These are phyloP conservation scores for Cyanoliseus patagonus DNA, from an alignment of 2,113 vertebrate genomes.

Conservation along the genomic window DNA sequence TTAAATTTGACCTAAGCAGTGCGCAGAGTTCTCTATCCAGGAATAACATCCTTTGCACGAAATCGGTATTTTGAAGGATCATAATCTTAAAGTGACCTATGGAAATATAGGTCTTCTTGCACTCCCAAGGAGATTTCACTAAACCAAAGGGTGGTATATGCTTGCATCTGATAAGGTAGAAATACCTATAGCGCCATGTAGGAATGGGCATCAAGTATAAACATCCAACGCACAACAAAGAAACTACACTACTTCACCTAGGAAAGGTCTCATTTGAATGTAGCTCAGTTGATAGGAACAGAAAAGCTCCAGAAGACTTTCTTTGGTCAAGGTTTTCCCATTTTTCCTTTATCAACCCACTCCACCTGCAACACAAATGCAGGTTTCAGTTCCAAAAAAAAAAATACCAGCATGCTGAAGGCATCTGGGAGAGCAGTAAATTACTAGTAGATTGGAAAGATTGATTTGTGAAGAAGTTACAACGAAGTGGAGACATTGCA, in stretches of 20 bases:
- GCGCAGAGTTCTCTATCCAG: neutral
- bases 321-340: neutral
- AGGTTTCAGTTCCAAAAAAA: neutral
- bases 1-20: neutral
- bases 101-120: neutral
- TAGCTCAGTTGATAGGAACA: neutral
- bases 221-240: neutral
- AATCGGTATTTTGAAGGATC: neutral
- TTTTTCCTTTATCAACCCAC: neutral
- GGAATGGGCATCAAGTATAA: neutral
- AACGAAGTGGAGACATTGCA: conserved; percentile 20
- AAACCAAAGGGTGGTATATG: neutral
- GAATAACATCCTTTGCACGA: neutral
- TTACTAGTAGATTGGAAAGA: conserved; percentile 55
- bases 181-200: neutral
- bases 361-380: neutral
- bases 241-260: neutral
- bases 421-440: conserved; percentile 56
- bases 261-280: neutral
- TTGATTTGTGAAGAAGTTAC: conserved; percentile 49
- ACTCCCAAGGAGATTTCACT: neutral
- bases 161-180: neutral
- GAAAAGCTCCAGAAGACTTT: neutral
- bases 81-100: neutral
- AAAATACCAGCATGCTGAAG: conserved; percentile 23